These are phyloP conservation scores for Stylophora pistillata DNA, from an alignment of 64 coral and sea anemone species.

Conservation along the genomic window DNA sequence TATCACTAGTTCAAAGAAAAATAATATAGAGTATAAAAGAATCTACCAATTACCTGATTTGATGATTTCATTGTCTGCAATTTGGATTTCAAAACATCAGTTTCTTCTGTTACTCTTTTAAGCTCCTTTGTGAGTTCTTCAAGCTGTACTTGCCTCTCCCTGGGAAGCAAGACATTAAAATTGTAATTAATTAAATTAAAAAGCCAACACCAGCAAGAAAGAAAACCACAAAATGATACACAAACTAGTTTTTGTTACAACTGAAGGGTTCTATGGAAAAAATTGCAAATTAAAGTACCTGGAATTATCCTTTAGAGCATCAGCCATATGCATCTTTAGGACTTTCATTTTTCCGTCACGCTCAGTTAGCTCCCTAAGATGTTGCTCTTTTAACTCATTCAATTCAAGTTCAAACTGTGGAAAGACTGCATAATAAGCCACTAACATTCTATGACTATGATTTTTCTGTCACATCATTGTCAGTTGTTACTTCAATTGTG, in stretches of 20 bases:
- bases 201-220: neutral
- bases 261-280: neutral
- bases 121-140: slow-evolving; percentile 82
- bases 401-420: slow-evolving; percentile 24
- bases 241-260: neutral
- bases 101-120: slow-evolving; percentile 85
- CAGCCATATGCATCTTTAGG: slow-evolving; percentile 84
- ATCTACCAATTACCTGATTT: slow-evolving; percentile 45
- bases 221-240: neutral
- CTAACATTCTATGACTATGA: too few species aligned
- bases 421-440: neutral
- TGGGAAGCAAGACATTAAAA: neutral
- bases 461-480: too few species aligned
- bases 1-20: neutral
- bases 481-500: too few species aligned
- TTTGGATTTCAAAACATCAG: slow-evolving; percentile 60
- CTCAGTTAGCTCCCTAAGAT: slow-evolving; percentile 55
- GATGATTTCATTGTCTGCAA: slow-evolving; percentile 54
- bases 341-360: slow-evolving; percentile 75
- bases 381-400: slow-evolving; percentile 34
- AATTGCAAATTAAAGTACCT: slow-evolving; percentile 32
- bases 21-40: neutral
- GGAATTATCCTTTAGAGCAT: slow-evolving; percentile 90
- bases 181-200: neutral
- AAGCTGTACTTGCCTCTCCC: slow-evolving; percentile 82